Percentiles rank a stretch among this genome's conserved stretches.
These are phyloP conservation scores for Macroglossus sobrinus DNA, from an alignment of 2,113 vertebrate genomes.

Conservation along the genomic window DNA sequence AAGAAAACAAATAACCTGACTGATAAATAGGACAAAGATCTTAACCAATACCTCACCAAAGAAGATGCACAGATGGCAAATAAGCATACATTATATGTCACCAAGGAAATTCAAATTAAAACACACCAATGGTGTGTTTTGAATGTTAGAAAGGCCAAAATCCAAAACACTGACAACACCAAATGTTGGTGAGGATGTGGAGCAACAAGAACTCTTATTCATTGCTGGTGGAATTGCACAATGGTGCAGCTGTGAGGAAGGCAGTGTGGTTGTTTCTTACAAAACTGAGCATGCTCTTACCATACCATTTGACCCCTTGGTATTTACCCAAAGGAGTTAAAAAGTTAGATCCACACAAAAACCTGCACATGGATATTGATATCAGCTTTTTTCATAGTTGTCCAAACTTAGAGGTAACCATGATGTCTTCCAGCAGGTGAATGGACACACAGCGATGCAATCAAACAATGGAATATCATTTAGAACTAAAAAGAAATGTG, in stretches of 20 bases:
- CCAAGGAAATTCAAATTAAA: neutral
- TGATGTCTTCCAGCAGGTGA: neutral
- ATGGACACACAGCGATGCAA: neutral
- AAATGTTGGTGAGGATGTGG: neutral
- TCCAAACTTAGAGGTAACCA: neutral
- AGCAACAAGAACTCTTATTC: neutral
- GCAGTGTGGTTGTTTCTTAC: neutral
- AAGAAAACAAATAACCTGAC: neutral
- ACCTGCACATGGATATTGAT: neutral
- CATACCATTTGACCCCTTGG: neutral
- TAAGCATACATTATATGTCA: neutral
- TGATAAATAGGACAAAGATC: neutral
- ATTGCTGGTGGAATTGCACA: neutral
- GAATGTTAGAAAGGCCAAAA: neutral
- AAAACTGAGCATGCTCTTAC: neutral
- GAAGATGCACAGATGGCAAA: neutral
- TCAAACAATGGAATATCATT: neutral
- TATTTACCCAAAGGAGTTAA: neutral
- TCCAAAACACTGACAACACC: neutral
- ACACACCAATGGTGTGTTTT: neutral
- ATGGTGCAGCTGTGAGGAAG: neutral
- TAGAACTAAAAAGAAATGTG: neutral
- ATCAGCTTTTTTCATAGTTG: neutral
- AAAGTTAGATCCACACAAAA: neutral
- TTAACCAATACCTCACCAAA: neutral